Evolutionary conservation across 2,797 vertebrate species (phyloP).

Genomic region (Cygnus olor): DNA sequence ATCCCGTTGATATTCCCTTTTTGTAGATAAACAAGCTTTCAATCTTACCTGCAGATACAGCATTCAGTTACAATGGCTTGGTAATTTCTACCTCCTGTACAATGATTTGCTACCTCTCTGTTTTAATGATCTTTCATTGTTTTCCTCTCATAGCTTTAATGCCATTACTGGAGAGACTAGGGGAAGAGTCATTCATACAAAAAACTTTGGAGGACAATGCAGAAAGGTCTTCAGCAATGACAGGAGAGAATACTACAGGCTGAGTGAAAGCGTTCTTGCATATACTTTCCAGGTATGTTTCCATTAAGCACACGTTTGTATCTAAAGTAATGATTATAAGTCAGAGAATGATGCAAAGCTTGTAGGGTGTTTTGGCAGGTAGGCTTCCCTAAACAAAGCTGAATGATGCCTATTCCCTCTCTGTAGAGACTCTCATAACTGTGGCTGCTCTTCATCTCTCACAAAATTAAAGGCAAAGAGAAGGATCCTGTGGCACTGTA

Average conservation of each 20-base stretch:
- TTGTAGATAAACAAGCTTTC: neutral
- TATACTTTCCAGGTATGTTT: constrained; percentile 89
- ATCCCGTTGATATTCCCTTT: neutral
- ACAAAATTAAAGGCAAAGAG: neutral
- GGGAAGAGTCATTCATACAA: constrained; percentile 88
- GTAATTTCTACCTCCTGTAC: neutral
- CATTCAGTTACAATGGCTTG: neutral
- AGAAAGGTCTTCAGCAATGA: constrained; percentile 89
- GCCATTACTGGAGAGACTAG: constrained; percentile 81
- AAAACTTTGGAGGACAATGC: constrained; percentile 91
- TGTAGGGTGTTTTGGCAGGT: neutral
- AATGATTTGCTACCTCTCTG: neutral
- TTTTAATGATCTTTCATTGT: neutral
- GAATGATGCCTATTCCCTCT: neutral
- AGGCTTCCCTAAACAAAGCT: neutral
- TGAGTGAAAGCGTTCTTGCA: constrained; percentile 88
- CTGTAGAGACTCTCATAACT: neutral
- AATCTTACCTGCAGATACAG: neutral
- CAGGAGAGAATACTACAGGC: constrained; percentile 80
- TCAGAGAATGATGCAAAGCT: neutral
- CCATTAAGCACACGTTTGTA: neutral
- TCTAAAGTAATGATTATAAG: neutral
- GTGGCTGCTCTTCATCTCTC: neutral
- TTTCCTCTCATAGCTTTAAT: constrained; percentile 72
- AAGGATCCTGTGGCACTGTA: neutral